These are phyloP conservation scores for Apamea sordens DNA, from an alignment of 2,888 invertebrate genomes.

Conservation along the genomic window DNA sequence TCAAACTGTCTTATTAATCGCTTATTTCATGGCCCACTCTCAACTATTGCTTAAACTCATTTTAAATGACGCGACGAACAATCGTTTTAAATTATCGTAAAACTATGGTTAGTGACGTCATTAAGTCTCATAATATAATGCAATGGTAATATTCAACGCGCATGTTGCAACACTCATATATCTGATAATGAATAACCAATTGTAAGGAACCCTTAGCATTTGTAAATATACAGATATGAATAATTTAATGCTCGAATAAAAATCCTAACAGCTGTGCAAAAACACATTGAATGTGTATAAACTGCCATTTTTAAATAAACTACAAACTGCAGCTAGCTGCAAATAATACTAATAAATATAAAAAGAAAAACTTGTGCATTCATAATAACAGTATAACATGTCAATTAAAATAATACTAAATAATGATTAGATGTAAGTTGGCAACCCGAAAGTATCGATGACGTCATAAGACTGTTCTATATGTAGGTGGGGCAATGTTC, in stretches of 20 bases:
- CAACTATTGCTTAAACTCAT: slow-evolving; percentile 42
- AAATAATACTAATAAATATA: slow-evolving; percentile 51
- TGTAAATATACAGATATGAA: slow-evolving; percentile 62
- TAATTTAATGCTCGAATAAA: slow-evolving; percentile 45
- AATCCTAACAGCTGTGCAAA: slow-evolving; percentile 34
- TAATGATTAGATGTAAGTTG: slow-evolving; percentile 76
- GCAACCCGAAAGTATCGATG: slow-evolving; percentile 70
- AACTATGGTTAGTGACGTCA: slow-evolving; percentile 26
- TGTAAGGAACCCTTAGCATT: slow-evolving; percentile 48
- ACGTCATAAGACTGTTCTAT: slow-evolving; percentile 75
- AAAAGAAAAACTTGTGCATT: slow-evolving; percentile 56
- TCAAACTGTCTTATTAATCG: slow-evolving; percentile 29
- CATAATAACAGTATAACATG: slow-evolving; percentile 59
- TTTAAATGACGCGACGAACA: slow-evolving; percentile 37
- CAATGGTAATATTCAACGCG: slow-evolving; percentile 51
- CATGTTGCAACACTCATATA: slow-evolving; percentile 51
- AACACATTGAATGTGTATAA: slow-evolving; percentile 61
- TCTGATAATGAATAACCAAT: slow-evolving; percentile 57
- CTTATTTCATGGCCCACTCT: slow-evolving; percentile 56
- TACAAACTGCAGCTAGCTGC: slow-evolving; percentile 54
- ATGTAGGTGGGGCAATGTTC: slow-evolving; percentile 95
- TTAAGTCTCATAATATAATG: slow-evolving; percentile 38
- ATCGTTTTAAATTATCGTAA: slow-evolving; percentile 32
- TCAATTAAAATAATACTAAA: slow-evolving; percentile 63
- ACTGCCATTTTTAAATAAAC: slow-evolving; percentile 41